phyloP scores from a whole-genome alignment of 2,888 invertebrate genomes.

The Xylota segnis region DNA sequence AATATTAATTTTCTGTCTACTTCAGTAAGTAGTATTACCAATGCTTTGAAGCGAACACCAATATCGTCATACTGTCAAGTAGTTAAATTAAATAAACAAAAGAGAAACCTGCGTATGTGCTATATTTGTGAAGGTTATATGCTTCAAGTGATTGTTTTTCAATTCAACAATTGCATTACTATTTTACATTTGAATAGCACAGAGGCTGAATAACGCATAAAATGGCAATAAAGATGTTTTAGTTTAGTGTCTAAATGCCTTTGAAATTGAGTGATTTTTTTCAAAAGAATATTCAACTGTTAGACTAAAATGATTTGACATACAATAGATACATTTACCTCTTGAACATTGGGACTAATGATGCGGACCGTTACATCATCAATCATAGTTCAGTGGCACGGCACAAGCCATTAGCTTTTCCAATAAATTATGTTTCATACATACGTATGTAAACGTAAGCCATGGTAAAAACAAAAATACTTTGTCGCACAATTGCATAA shows the following conservation, averaged over 20 bases:
- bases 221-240: constrained; percentile 19
- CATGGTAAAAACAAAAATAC: not conserved
- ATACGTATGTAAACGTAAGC: not conserved
- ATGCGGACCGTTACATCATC: constrained; percentile 25
- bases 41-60: constrained; percentile 2
- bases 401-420: constrained; percentile 20
- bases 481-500: constrained; percentile 2
- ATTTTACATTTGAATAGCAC: constrained; percentile 6
- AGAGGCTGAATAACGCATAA: constrained; percentile 25
- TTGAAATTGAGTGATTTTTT: not conserved
- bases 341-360: not conserved
- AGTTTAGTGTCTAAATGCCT: not conserved
- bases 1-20: constrained; percentile 35
- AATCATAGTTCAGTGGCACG: constrained; percentile 10
- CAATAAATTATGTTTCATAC: constrained; percentile 4
- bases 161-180: constrained; percentile 34
- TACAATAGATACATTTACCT: not conserved
- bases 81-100: constrained; percentile 14
- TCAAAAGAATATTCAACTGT: not conserved
- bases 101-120: constrained; percentile 11
- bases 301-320: not conserved
- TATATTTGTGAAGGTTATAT: constrained; percentile 34
- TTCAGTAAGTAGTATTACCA: constrained; percentile 29
- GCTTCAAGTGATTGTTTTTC: constrained; percentile 37
- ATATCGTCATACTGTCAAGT: constrained; percentile 46